These are phyloP conservation scores for Apotomis betuletana DNA, from an alignment of 2,888 invertebrate genomes.

Conservation along the genomic window DNA sequence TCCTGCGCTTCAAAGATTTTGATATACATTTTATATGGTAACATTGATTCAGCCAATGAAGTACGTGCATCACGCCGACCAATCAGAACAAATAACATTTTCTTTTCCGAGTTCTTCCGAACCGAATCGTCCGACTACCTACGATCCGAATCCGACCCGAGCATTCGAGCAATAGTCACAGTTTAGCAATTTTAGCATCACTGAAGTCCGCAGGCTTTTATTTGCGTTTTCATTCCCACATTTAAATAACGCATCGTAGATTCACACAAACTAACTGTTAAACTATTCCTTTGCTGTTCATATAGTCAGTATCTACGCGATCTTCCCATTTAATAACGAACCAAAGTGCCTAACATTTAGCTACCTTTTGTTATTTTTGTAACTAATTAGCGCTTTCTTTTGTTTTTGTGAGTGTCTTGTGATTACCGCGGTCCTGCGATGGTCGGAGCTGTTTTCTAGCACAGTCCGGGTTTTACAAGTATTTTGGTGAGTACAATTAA, in stretches of 20 bases:
- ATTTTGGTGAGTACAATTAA: conserved; percentile 72
- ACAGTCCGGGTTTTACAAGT: conserved; percentile 70
- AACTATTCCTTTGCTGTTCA: conserved; percentile 17
- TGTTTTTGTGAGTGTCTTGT: conserved; percentile 48
- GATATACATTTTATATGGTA: neutral
- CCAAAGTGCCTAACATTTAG: conserved; percentile 66
- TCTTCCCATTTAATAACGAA: conserved; percentile 58
- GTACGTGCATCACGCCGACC: neutral
- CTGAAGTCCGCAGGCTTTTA: conserved; percentile 31
- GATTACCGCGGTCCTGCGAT: conserved; percentile 65
- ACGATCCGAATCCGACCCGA: conserved; percentile 1
- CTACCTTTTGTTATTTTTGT: conserved; percentile 36
- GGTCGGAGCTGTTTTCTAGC: conserved; percentile 82
- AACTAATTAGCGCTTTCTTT: conserved; percentile 36
- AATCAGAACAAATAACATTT: conserved; percentile 2
- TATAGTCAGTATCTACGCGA: conserved; percentile 43
- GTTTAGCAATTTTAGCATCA: conserved; percentile 39
- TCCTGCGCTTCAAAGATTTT: neutral
- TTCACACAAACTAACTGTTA: conserved; percentile 6
- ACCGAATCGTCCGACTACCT: neutral
- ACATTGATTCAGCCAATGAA: conserved; percentile 25
- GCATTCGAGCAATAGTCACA: conserved; percentile 27
- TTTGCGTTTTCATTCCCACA: conserved; percentile 30
- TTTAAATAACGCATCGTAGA: conserved; percentile 12
- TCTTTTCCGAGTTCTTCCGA: conserved; percentile 9